phyloP scores from a whole-genome alignment of 2,888 invertebrate genomes.

The Osmoderma eremita region DNA sequence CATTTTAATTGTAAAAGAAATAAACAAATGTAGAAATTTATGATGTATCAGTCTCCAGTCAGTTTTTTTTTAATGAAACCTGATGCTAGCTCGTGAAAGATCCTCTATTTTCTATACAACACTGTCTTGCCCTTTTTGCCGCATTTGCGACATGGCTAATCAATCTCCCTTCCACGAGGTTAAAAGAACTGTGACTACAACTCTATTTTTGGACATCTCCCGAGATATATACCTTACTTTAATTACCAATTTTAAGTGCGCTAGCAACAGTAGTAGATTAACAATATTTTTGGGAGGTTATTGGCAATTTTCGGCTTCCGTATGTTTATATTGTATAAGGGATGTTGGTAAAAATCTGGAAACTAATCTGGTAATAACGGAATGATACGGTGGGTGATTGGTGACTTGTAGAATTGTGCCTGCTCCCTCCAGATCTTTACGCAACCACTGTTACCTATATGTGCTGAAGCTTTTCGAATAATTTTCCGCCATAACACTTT shows the following conservation, averaged over 20 bases:
- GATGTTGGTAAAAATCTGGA: constrained; percentile 11
- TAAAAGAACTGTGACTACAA: no score
- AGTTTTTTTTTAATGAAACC: no score
- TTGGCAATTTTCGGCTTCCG: constrained; percentile 9
- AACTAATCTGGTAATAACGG: not conserved
- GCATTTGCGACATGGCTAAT: no score
- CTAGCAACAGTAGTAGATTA: constrained; percentile 25
- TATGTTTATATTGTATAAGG: not conserved
- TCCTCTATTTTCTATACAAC: no score
- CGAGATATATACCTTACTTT: not conserved
- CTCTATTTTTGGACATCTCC: no score
- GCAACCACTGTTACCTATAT: not conserved
- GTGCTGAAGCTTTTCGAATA: constrained; percentile 7
- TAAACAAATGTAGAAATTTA: no score
- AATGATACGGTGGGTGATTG: no score
- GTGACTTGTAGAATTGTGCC: not conserved
- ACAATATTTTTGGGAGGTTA: constrained; percentile 9
- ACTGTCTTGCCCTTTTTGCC: no score
- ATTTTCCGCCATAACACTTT: not conserved
- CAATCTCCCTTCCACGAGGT: no score
- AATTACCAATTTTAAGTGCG: constrained; percentile 17
- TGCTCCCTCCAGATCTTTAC: constrained; percentile 3
- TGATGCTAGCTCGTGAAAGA: no score
- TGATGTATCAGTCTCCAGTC: no score
- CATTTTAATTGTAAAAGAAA: no score